phyloP scores from a whole-genome alignment of 2,888 invertebrate species.

The Ectobius pallidus region DNA sequence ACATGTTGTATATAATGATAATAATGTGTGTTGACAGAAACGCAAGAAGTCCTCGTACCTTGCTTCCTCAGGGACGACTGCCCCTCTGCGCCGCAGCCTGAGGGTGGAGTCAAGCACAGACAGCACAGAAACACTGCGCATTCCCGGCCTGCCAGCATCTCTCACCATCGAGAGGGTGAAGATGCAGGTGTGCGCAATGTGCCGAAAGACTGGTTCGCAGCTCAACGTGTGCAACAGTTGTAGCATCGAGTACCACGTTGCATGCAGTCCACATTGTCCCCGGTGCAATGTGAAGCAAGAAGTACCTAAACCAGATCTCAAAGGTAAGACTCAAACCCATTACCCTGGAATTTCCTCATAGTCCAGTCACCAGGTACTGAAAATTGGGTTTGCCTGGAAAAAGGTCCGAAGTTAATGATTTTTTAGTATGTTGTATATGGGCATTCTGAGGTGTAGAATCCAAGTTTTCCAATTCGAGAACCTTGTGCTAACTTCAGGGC shows the following conservation, averaged over 20 bases:
- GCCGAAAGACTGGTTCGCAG: constrained; percentile 57
- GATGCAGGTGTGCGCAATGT: constrained; percentile 56
- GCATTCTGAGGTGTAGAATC: too few relatives aligned
- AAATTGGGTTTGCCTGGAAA: too few relatives aligned
- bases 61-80: background rate
- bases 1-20: too few relatives aligned
- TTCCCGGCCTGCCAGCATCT: constrained; percentile 60
- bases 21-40: too few relatives aligned
- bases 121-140: constrained; percentile 49
- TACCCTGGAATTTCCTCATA: too few relatives aligned
- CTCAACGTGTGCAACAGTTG: background rate
- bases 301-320: background rate
- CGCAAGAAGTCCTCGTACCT: constrained; percentile 36
- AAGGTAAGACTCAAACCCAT: background rate
- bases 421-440: too few relatives aligned
- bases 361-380: too few relatives aligned
- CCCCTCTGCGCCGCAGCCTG: background rate
- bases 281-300: constrained; percentile 2
- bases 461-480: too few relatives aligned
- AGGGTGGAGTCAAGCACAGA: background rate
- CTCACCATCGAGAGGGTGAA: constrained; percentile 61
- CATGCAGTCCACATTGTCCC: background rate
- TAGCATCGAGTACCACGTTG: background rate
- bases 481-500: too few relatives aligned
- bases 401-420: too few relatives aligned